phyloP scores from a whole-genome alignment of 2,888 invertebrate species.

The Metallyticus violacea region DNA sequence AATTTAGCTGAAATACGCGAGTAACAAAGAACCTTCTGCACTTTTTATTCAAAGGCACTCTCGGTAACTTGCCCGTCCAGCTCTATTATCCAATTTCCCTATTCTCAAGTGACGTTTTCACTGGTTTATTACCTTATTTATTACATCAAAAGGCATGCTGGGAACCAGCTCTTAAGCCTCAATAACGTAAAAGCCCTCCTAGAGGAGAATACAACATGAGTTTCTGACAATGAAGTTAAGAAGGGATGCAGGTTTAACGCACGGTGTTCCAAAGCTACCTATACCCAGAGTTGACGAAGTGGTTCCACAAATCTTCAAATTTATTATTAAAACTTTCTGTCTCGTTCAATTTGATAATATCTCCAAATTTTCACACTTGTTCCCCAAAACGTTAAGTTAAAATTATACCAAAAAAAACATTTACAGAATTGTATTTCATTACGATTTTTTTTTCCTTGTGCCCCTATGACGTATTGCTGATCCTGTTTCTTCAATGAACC shows the following conservation, averaged over 20 bases:
- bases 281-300: too few species aligned
- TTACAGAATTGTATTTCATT: too few species aligned
- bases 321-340: too few species aligned
- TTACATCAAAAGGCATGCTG: neutral
- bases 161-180: neutral
- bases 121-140: neutral
- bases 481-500: neutral
- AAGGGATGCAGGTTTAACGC: neutral
- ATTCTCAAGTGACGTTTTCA: neutral
- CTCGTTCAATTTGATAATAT: too few species aligned
- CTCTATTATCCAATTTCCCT: neutral
- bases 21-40: neutral
- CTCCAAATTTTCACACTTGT: too few species aligned
- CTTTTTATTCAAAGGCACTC: neutral
- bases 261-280: neutral
- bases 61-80: neutral
- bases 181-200: neutral
- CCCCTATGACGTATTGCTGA: neutral
- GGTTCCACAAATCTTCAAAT: too few species aligned
- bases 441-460: neutral
- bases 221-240: neutral
- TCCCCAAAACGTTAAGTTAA: too few species aligned
- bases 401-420: too few species aligned
- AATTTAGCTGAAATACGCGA: neutral
- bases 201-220: neutral